Conservation (phyloP, 30 jellyfish, hydroid and myxozoan genomes). For the Morbakka virulenta region DNA sequence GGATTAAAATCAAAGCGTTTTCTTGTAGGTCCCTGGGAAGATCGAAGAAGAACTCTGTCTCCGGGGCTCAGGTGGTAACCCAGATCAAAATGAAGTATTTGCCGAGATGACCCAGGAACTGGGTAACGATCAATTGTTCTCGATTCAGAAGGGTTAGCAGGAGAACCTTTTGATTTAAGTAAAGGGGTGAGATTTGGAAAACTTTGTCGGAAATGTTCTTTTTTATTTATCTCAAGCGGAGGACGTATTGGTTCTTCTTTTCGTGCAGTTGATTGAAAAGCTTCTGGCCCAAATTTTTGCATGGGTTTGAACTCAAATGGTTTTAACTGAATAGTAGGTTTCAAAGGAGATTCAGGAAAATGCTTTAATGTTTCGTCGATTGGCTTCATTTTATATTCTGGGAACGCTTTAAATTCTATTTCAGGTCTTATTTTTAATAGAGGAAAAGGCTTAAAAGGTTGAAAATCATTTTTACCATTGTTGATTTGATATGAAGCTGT, state of each 20-base stretch:
- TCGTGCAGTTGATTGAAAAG: neutral
- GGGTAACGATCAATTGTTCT: neutral
- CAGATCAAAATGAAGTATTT: neutral
- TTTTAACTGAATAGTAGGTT: neutral
- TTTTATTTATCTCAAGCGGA: too few species aligned
- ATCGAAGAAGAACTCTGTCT: neutral
- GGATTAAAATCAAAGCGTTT: neutral
- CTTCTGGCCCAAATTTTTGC: neutral
- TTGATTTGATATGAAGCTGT: neutral
- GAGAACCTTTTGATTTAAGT: neutral
- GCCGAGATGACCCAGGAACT: neutral
- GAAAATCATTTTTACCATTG: neutral
- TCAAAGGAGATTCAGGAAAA: too few species aligned
- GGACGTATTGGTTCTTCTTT: neutral
- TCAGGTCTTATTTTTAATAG: too few species aligned
- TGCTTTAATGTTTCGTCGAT: too few species aligned
- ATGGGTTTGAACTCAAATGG: neutral
- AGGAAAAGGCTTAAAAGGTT: neutral
- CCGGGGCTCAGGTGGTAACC: neutral
- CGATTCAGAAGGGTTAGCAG: neutral
- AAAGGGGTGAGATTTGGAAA: neutral
- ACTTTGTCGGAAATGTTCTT: neutral
- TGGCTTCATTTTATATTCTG: neutral
- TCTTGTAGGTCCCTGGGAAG: neutral
- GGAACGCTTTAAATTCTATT: too few species aligned